Base-by-base conservation (phyloP, 2,888 invertebrate genomes). In the Leptinotarsa juncta region DNA sequence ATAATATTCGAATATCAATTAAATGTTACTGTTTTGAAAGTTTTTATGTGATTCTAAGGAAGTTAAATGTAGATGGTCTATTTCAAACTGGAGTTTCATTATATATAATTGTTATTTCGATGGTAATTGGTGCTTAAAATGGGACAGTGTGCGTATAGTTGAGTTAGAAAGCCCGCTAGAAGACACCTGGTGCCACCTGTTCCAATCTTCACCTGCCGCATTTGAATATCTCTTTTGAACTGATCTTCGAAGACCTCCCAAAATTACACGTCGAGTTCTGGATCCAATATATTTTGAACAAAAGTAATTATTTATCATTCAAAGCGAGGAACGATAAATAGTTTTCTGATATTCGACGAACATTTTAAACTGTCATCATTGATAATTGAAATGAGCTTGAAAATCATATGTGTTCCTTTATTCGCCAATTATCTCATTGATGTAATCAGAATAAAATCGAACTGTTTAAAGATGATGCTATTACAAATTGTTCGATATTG, bases 1-100 rank as follows among this genome's bases (percentile, higher is more conserved):
- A 69, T 68, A 78, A 74, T 79, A 80, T 79, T 78, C 79, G 82
- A 84, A 82, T 85, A 86, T 85, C 85, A 84, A 86, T 85, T 88
- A 83, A 87, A 86, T 87, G 88, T 87, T 87, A 87, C 86, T 86
- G 87, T 88, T 88, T 87, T 87, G 81, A 85, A 83, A 87, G 86
- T 85, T 86, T 87, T 87, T 87, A 87, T 87, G 87, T 87, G 86
- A 86, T 87, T 86, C 82, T 82, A 86, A 81, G 79, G 80, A 84
- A 82, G 81, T 85, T 76, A 5, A 51, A 51, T 67, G 86, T 86
- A 86, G 84, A 83, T 82, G 81, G 83, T 85, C 83, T 83, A 84
- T 84, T 84, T 84, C 85, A 84, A 76, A 74, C 72, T 69, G 69
- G 42, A 71, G 62, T 71, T 66, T 49, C 71, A 71, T 60, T 71